Percentiles rank a stretch among this genome's conserved stretches.
phyloP scores from a whole-genome alignment of 2,797 vertebrate genomes.

The Falco biarmicus region DNA sequence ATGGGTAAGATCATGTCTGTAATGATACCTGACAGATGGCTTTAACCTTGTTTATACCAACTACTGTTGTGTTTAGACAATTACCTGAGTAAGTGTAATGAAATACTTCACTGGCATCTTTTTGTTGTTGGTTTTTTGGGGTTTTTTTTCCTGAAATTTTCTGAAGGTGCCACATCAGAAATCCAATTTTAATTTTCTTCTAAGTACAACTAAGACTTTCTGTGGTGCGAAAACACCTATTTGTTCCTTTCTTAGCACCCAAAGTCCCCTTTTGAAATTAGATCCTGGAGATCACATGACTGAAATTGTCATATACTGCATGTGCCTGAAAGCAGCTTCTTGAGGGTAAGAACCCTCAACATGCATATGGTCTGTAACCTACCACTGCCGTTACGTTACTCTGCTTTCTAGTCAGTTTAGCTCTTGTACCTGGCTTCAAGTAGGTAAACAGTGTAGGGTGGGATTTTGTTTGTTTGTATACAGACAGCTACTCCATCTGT shows the following conservation, averaged over 20 bases:
- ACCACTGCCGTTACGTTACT: rapidly evolving
- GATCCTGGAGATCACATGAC: neutral
- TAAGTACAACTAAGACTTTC: neutral
- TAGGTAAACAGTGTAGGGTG: neutral
- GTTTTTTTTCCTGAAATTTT: neutral
- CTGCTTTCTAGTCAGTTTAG: neutral
- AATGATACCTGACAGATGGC: neutral
- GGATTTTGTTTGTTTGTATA: neutral
- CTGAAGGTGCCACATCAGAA: neutral
- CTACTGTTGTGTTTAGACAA: neutral
- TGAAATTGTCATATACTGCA: neutral
- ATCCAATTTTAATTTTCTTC: neutral
- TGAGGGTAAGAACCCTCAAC: neutral
- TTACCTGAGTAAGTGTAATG: neutral
- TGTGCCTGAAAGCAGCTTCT: neutral
- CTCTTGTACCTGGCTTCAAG: neutral
- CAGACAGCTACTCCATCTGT: neutral
- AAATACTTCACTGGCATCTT: neutral
- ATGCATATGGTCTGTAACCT: neutral
- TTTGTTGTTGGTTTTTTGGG: neutral
- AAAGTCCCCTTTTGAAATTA: neutral
- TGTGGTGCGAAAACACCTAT: neutral
- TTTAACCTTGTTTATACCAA: neutral
- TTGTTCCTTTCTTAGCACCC: neutral
- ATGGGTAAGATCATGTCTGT: neutral